Conservation (phyloP, 2,113 vertebrate species). For the Proteles cristata region DNA sequence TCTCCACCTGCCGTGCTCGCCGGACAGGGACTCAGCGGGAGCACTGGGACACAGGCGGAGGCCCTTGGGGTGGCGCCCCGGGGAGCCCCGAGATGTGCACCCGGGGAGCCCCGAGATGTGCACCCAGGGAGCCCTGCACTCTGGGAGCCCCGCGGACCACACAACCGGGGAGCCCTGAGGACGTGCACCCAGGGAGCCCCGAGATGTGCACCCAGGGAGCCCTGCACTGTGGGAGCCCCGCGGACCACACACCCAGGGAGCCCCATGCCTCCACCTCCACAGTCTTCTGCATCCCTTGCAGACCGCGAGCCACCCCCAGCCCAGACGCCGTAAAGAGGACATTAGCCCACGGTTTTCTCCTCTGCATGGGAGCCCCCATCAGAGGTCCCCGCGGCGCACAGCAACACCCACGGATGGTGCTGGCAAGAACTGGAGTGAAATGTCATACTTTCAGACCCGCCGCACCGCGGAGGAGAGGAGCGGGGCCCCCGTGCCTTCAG, state of each 20-base stretch:
- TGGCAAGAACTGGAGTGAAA: constrained; percentile 86
- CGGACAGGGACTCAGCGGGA: rapidly evolving
- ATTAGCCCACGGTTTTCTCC: constrained; percentile 81
- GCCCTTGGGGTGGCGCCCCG: background rate
- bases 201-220: too few relatives aligned
- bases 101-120: too few relatives aligned
- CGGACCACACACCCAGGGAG: background rate
- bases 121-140: too few relatives aligned
- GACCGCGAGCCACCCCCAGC: constrained; percentile 62
- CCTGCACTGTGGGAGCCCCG: too few relatives aligned
- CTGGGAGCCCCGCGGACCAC: too few relatives aligned
- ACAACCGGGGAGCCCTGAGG: background rate
- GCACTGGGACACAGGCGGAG: background rate
- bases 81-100: background rate
- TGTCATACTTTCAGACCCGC: constrained; percentile 82
- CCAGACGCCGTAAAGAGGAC: constrained; percentile 66
- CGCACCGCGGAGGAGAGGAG: constrained; percentile 66
- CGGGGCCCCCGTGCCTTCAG: constrained; percentile 79
- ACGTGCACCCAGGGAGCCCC: background rate
- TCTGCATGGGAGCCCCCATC: constrained; percentile 76
- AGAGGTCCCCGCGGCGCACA: constrained; percentile 65
- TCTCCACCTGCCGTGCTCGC: rapidly evolving
- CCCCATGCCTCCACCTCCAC: rapidly evolving
- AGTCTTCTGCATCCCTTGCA: rapidly evolving
- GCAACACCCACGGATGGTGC: constrained; percentile 76